These are phyloP conservation scores for Xestia xanthographa DNA, from an alignment of 2,888 invertebrate genomes.

Conservation along the genomic window DNA sequence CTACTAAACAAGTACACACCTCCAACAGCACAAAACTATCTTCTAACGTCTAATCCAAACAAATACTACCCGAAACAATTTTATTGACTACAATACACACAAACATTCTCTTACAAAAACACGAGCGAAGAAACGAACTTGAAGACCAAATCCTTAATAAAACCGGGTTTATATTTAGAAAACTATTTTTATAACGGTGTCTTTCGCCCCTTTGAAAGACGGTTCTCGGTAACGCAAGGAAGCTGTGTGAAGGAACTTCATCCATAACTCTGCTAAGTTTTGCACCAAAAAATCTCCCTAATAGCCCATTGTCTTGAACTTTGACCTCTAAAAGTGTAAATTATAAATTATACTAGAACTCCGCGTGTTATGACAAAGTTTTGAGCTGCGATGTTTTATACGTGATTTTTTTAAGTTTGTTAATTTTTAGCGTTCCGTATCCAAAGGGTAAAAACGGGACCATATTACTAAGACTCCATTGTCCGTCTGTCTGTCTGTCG, in stretches of 20 bases:
- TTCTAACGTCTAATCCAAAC: not conserved
- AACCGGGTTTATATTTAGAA: slow-evolving; percentile 67
- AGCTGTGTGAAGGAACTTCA: slow-evolving; percentile 51
- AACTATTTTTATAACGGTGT: slow-evolving; percentile 67
- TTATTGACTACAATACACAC: slow-evolving; percentile 56
- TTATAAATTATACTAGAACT: slow-evolving; percentile 58
- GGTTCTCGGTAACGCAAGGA: slow-evolving; percentile 27
- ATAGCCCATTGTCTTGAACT: slow-evolving; percentile 64
- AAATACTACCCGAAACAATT: slow-evolving; percentile 44
- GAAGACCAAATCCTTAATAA: slow-evolving; percentile 65
- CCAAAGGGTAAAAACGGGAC: too few relatives aligned
- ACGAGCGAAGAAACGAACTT: slow-evolving; percentile 56
- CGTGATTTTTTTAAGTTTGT: slow-evolving; percentile 19
- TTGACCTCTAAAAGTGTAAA: slow-evolving; percentile 59
- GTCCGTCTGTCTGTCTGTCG: too few relatives aligned
- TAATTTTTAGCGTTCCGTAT: too few relatives aligned
- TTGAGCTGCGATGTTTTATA: slow-evolving; percentile 37
- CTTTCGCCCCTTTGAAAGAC: slow-evolving; percentile 59
- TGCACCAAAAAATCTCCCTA: slow-evolving; percentile 61
- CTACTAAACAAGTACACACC: not conserved
- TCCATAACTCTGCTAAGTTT: slow-evolving; percentile 61
- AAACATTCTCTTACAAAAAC: slow-evolving; percentile 50
- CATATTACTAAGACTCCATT: too few relatives aligned
- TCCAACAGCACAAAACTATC: slow-evolving; percentile 8
- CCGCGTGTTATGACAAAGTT: slow-evolving; percentile 42